Evolutionary conservation across 2,888 invertebrate species (phyloP).

Genomic region (Galerucella calmariensis): DNA sequence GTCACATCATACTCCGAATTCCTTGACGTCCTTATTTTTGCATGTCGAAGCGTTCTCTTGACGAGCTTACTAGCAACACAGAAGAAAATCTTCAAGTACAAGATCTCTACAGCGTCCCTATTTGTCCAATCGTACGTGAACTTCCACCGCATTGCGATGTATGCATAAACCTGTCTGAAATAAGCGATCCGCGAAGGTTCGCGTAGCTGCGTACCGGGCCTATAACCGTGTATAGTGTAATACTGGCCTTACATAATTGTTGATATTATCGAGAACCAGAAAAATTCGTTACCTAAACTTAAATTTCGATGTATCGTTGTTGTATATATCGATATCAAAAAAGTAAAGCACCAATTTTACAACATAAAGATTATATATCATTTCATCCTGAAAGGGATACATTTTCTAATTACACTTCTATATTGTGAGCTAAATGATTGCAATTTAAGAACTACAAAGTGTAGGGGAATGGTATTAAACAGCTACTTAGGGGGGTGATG

Average conservation of each 20-base stretch:
- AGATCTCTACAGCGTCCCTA: too few species aligned
- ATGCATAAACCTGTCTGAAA: too few species aligned
- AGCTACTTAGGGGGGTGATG: slow-evolving; percentile 51
- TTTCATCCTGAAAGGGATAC: slow-evolving; percentile 49
- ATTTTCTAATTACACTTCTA: slow-evolving; percentile 53
- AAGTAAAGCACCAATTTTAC: slow-evolving; percentile 49
- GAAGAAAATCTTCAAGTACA: too few species aligned
- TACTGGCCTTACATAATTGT: too few species aligned
- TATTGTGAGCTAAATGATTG: slow-evolving; percentile 56
- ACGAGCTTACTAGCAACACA: too few species aligned
- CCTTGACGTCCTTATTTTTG: too few species aligned
- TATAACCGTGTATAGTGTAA: neutral
- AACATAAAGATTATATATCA: slow-evolving; percentile 51
- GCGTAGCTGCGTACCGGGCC: too few species aligned
- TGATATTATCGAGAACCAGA: neutral
- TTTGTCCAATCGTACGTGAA: too few species aligned
- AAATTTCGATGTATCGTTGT: slow-evolving; percentile 1
- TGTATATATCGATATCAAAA: slow-evolving; percentile 28
- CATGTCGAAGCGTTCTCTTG: too few species aligned
- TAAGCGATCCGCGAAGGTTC: too few species aligned
- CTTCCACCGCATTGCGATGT: too few species aligned
- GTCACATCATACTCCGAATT: too few species aligned
- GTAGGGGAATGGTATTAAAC: slow-evolving; percentile 49
- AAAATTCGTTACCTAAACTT: neutral
- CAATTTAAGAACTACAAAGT: slow-evolving; percentile 51